Base-by-base conservation (phyloP, 2,888 invertebrate species). In the Barypeithes pellucidus region DNA sequence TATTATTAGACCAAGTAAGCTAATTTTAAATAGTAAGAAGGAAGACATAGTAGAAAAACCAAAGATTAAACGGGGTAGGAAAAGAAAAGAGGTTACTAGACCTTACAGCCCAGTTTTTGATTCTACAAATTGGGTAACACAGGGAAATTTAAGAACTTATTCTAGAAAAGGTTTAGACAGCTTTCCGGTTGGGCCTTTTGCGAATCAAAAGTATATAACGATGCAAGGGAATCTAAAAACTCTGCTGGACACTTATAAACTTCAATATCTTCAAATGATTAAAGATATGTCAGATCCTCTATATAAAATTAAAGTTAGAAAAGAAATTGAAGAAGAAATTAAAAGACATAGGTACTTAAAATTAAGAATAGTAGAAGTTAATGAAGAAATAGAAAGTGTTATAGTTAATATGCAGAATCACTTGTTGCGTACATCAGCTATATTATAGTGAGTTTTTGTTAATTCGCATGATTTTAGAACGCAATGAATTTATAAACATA, bases 311-410 rank as follows among this genome's bases (percentile, higher is more conserved):
- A 72, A 69, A 33, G 12, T 76, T 14, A 43, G 54, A 43, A 61
- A 52, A 50, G 59, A 67, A 45, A 68, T 76, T 18, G 59, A 62
- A 36, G 63, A 69, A 18, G 76, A 76, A 65, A 65, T 72, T 20
- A 62, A 60, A 24, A 67, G 59, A 45, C 60, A 76, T 24, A 54
- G 47, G 33, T 69, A 65, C 62, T 67, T 76, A 72, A 69, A 72
- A 50, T 22, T 36, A n/a, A 50, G 47, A 62, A 63, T 67, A 41
- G 33, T 14, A n/a, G 63, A 72, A 14, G 12, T 76, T 14, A 54
- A 76, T 36, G 33, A 69, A 18, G 74, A 76, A 63, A 72, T 75
- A 36, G 76, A 76, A 47, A 47, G 22, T 61, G 67, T 76, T 60
- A 65, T 76, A 39, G 39, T 65, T 45, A 57, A 67, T 52, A 74